Evolutionary conservation across 2,888 invertebrate genomes (phyloP).

Genomic region (Lepidocyrtinus sp.): DNA sequence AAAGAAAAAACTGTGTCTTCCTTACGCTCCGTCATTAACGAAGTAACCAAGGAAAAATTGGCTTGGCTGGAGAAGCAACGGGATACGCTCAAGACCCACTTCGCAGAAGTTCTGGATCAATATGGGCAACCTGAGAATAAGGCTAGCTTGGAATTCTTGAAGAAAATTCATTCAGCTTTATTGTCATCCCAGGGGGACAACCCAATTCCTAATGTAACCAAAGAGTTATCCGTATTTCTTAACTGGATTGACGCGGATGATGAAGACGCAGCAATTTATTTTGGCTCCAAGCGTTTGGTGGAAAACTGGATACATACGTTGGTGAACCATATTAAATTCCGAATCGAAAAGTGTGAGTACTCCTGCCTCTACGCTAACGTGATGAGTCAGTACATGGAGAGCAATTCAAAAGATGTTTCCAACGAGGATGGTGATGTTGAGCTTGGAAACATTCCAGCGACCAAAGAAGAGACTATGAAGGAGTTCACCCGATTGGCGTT

Average conservation of each 20-base stretch:
- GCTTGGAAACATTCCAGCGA: neutral
- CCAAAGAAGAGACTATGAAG: conserved; percentile 49
- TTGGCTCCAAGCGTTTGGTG: conserved; percentile 45
- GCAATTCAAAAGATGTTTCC: neutral
- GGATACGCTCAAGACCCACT: conserved; percentile 44
- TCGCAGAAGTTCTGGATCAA: conserved; percentile 43
- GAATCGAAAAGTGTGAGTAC: conserved; percentile 47
- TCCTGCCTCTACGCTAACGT: conserved; percentile 44
- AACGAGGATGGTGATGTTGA: neutral
- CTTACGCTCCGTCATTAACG: conserved; percentile 50
- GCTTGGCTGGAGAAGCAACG: conserved; percentile 60
- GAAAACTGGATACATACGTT: conserved; percentile 37
- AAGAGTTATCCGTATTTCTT: conserved; percentile 39
- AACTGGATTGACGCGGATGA: conserved; percentile 39
- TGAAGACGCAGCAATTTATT: conserved; percentile 26
- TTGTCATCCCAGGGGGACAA: conserved; percentile 26
- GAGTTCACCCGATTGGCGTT: conserved; percentile 44
- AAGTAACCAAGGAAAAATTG: conserved; percentile 64
- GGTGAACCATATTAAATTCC: conserved; percentile 41
- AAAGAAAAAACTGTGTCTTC: too few relatives aligned
- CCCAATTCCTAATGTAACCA: neutral
- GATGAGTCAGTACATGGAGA: conserved; percentile 53
- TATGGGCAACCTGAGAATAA: conserved; percentile 27
- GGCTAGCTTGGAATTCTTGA: conserved; percentile 19
- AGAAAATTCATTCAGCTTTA: conserved; percentile 44